Evolutionary conservation across 1,140 invertebrate species (phyloP).

Genomic region (Pinna nobilis): DNA sequence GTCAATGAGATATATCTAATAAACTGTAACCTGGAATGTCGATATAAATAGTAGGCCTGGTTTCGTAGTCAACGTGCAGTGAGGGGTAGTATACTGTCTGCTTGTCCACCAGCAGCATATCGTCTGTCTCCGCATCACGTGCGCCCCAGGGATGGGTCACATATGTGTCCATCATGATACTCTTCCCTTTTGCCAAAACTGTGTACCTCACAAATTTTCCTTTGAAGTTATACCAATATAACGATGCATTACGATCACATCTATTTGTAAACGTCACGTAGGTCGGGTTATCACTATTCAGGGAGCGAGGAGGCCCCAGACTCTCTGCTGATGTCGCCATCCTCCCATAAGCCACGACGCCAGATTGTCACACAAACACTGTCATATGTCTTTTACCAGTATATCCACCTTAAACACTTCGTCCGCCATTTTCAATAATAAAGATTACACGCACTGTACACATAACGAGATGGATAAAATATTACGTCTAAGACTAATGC

Average conservation of each 20-base stretch:
- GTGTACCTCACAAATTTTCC: slow-evolving; percentile 21
- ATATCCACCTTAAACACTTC: too few relatives aligned
- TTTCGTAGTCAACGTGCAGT: neutral
- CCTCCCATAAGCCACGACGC: too few relatives aligned
- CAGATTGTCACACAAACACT: too few relatives aligned
- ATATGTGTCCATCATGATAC: slow-evolving; percentile 18
- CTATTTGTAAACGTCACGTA: slow-evolving; percentile 14
- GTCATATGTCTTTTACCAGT: too few relatives aligned
- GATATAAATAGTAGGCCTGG: neutral
- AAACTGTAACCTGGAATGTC: slow-evolving; percentile 8
- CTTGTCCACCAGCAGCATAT: slow-evolving; percentile 5
- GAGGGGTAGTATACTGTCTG: slow-evolving; percentile 6
- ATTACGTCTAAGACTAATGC: too few relatives aligned
- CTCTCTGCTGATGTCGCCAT: too few relatives aligned
- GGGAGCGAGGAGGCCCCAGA: neutral
- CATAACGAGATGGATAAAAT: too few relatives aligned
- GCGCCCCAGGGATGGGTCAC: slow-evolving; percentile 33
- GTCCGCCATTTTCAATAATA: too few relatives aligned
- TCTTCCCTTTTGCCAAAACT: slow-evolving; percentile 7
- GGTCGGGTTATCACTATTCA: slow-evolving; percentile 1
- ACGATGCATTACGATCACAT: slow-evolving; percentile 19
- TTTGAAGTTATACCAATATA: slow-evolving; percentile 25
- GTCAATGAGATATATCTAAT: neutral
- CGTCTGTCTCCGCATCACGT: slow-evolving; percentile 6
- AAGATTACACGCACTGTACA: too few relatives aligned